Percentiles rank a stretch among this genome's conserved stretches.
These are phyloP conservation scores for Zelostemma sp. DNA, from an alignment of 1,140 invertebrate genomes.

Conservation along the genomic window DNA sequence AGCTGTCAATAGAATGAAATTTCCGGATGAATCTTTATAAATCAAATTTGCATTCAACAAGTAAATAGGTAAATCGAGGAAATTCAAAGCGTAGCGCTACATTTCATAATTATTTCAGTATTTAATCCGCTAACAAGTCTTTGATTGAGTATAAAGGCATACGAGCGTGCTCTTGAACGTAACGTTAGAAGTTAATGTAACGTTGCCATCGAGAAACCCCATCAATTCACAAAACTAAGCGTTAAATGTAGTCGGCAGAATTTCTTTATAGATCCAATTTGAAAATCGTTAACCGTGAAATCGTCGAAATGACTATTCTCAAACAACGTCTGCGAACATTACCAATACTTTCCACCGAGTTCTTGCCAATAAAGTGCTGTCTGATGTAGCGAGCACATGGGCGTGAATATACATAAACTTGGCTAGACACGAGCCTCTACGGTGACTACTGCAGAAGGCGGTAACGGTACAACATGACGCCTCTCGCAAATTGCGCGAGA, in stretches of 20 bases:
- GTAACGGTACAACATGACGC: conserved; percentile 47
- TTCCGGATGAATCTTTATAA: background rate
- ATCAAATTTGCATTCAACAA: background rate
- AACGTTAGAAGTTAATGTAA: too few relatives aligned
- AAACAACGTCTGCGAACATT: background rate
- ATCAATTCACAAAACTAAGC: too few relatives aligned
- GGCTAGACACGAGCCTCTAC: conserved; percentile 15
- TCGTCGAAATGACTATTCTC: conserved; percentile 5
- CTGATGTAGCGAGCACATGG: conserved; percentile 5
- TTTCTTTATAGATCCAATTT: background rate
- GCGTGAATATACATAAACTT: conserved; percentile 10
- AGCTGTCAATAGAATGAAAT: conserved; percentile 1
- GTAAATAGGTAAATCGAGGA: too few relatives aligned
- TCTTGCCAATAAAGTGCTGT: conserved; percentile 4
- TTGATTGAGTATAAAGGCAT: too few relatives aligned
- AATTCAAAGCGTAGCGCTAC: too few relatives aligned
- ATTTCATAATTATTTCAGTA: too few relatives aligned
- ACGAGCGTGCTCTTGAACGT: too few relatives aligned
- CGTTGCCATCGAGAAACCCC: too few relatives aligned
- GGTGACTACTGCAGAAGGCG: conserved; percentile 22
- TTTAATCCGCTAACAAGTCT: too few relatives aligned
- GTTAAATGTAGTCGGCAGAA: background rate
- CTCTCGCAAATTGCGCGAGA: conserved; percentile 41
- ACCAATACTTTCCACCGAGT: background rate
- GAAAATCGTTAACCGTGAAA: conserved; percentile 7